phyloP scores from a whole-genome alignment of 2,888 invertebrate genomes.

The Stratiomys singularior region DNA sequence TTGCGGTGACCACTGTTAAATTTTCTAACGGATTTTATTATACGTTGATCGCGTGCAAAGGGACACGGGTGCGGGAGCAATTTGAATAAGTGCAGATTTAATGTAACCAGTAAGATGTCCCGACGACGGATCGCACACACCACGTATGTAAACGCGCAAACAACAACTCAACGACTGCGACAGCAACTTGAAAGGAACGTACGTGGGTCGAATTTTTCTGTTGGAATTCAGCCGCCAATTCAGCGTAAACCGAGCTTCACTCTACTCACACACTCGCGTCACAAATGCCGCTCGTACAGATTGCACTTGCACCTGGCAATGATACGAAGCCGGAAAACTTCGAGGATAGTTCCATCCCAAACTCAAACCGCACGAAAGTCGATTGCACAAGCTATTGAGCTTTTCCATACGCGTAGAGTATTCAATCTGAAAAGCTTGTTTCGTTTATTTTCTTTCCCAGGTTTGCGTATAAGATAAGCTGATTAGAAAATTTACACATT shows the following conservation, averaged over 20 bases:
- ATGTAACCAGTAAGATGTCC: neutral
- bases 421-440: no score
- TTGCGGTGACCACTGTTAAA: neutral
- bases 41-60: neutral
- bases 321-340: no score
- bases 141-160: constrained; percentile 24
- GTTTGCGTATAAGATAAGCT: no score
- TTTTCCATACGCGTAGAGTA: no score
- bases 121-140: neutral
- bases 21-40: neutral
- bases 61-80: neutral
- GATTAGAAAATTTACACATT: no score
- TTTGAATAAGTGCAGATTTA: neutral
- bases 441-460: no score
- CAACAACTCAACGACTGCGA: constrained; percentile 46
- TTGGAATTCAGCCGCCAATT: constrained; percentile 30
- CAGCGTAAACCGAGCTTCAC: constrained; percentile 19
- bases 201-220: constrained; percentile 1
- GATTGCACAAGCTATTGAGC: no score
- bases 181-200: neutral
- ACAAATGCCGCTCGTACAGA: no score
- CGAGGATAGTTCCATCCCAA: no score
- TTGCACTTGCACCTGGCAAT: no score
- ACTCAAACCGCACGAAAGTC: no score
- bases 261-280: no score